A percentile compares a stretch with the other conserved stretches of the same genome.
These are phyloP conservation scores for Taphrorychus bicolor DNA, from an alignment of 2,888 invertebrate genomes.

Conservation along the genomic window DNA sequence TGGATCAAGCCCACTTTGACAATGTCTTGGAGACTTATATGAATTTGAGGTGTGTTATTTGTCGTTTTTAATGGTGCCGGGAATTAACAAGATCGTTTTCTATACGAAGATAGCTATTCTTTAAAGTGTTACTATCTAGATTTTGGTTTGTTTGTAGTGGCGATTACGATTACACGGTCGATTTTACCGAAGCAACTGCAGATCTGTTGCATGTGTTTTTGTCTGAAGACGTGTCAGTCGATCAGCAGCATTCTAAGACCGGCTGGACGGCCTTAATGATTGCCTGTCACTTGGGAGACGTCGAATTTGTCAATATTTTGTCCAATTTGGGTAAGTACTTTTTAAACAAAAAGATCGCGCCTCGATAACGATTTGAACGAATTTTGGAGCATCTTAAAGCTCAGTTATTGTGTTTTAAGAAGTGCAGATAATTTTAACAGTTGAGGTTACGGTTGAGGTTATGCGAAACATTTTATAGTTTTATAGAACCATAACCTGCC, in stretches of 20 bases:
- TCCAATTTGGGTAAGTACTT: constrained; percentile 74
- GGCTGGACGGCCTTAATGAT: constrained; percentile 79
- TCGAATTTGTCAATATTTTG: constrained; percentile 72
- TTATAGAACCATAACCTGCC: no score
- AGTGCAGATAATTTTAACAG: no score
- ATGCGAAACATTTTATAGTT: no score
- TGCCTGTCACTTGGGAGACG: constrained; percentile 75
- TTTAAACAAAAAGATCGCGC: no score
- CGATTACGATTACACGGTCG: constrained; percentile 45
- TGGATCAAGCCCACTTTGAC: constrained; percentile 41
- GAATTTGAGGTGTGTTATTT: constrained; percentile 67
- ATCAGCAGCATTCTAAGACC: constrained; percentile 72
- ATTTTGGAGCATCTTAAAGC: no score
- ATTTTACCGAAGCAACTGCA: constrained; percentile 48
- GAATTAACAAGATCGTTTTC: no score
- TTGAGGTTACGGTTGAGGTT: no score
- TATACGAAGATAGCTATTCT: no score
- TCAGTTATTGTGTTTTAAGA: no score
- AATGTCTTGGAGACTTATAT: constrained; percentile 55
- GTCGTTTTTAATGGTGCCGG: not conserved
- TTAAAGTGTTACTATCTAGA: no score
- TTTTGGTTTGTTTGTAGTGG: constrained; percentile 29
- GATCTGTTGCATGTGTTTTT: constrained; percentile 76
- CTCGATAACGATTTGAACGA: no score
- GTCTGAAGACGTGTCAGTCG: constrained; percentile 78